phyloP scores from a whole-genome alignment of 2,888 invertebrate species.

The Brassicogethes aeneus region DNA sequence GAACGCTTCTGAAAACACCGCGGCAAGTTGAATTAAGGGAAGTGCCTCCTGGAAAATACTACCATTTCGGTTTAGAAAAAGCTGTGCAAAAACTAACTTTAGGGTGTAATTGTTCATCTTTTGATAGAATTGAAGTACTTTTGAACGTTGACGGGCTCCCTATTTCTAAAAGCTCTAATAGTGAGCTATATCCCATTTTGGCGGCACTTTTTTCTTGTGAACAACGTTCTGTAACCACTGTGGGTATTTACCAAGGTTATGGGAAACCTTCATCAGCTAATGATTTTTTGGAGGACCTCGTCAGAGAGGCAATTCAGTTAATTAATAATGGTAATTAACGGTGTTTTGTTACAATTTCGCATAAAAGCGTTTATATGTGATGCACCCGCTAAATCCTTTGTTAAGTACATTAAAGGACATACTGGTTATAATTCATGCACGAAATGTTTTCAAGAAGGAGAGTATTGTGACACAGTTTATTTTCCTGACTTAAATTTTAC shows the following conservation, averaged over 20 bases:
- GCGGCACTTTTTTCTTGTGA: constrained; percentile 6
- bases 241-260: constrained; percentile 14
- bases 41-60: constrained; percentile 8
- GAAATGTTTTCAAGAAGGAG: constrained; percentile 11
- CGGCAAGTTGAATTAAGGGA: constrained; percentile 4
- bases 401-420: constrained; percentile 8
- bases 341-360: constrained; percentile 4
- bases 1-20: constrained; percentile 11
- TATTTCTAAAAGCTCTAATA: constrained; percentile 12
- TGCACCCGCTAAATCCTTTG: constrained; percentile 10
- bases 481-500: constrained; percentile 8
- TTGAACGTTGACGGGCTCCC: constrained; percentile 13
- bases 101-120: too few species aligned
- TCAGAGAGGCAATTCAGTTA: constrained; percentile 8
- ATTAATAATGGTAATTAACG: constrained; percentile 6
- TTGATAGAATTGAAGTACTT: constrained; percentile 7
- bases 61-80: constrained; percentile 12
- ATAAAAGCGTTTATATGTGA: constrained; percentile 11
- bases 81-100: constrained; percentile 4
- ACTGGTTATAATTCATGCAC: constrained; percentile 8
- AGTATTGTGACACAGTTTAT: constrained; percentile 9
- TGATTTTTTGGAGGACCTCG: constrained; percentile 12
- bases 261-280: constrained; percentile 11
- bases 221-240: constrained; percentile 7
- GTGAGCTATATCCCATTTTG: constrained; percentile 11